Conservation (phyloP, 2,888 invertebrate genomes). For the Nemotelus nigrinus region DNA sequence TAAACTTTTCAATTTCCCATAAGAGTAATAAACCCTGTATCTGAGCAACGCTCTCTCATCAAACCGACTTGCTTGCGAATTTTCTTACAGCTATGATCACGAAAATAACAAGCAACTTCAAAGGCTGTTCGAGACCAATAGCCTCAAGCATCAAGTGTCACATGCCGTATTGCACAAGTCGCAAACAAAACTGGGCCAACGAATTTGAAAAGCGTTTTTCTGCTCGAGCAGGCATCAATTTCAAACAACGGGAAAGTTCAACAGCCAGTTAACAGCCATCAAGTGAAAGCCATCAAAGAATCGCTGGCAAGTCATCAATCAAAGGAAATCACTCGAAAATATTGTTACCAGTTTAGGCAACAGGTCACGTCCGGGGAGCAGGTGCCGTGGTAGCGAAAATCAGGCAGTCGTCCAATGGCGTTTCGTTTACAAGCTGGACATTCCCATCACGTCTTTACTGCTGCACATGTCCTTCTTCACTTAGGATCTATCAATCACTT, state of each 20-base stretch:
- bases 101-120: slow-evolving; percentile 21
- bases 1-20: no score
- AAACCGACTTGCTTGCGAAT: no score
- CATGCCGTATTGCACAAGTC: neutral
- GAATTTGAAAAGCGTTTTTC: slow-evolving; percentile 6
- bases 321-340: slow-evolving; percentile 28
- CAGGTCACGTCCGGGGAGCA: neutral
- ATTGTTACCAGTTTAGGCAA: slow-evolving; percentile 3
- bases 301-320: slow-evolving; percentile 26
- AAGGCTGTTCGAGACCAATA: slow-evolving; percentile 7
- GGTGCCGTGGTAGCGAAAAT: neutral
- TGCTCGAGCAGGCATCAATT: neutral
- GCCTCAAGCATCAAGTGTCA: neutral
- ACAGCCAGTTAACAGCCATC: slow-evolving; percentile 8
- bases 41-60: no score
- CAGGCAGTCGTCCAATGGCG: no score
- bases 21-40: no score
- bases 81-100: no score
- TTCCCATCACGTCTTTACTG: neutral
- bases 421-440: no score
- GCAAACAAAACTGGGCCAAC: slow-evolving; percentile 11
- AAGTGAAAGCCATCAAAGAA: neutral
- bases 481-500: slow-evolving; percentile 16
- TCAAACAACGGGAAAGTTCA: neutral
- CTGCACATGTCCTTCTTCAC: slow-evolving; percentile 7